A percentile compares a stretch with the other conserved stretches of the same genome.
Evolutionary conservation across 2,113 vertebrate species (phyloP).

Genomic region (Albula glossodonta): DNA sequence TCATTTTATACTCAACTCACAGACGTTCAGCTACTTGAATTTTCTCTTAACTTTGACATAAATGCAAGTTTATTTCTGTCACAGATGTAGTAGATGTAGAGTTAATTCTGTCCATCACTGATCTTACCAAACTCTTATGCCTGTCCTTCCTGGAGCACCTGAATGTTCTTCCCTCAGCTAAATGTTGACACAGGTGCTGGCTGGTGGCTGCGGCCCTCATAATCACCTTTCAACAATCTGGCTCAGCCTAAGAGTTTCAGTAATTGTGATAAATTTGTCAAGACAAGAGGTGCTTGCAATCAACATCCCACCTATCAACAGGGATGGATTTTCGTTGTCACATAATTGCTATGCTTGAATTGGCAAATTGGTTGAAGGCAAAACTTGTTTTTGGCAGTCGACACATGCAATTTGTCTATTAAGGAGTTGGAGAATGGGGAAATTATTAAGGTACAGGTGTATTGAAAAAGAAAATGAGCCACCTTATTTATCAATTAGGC

Average conservation of each 20-base stretch:
- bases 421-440: not conserved
- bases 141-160: not conserved
- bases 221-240: not conserved
- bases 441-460: not conserved
- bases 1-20: too few relatives aligned
- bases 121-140: not conserved
- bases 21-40: too few relatives aligned
- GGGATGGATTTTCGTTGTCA: not conserved
- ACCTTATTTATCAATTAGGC: constrained; percentile 8
- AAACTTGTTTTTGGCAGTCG: not conserved
- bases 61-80: too few relatives aligned
- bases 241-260: not conserved
- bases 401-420: constrained; percentile 15
- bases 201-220: not conserved
- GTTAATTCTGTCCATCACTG: too few relatives aligned
- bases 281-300: not conserved
- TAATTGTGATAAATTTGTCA: constrained; percentile 8
- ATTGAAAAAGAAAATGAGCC: not conserved
- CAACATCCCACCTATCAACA: not conserved
- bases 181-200: not conserved
- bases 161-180: too few relatives aligned
- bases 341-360: not conserved
- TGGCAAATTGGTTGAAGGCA: constrained; percentile 10
- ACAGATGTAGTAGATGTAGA: too few relatives aligned
- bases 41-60: too few relatives aligned